Base-by-base conservation (phyloP, 2,797 vertebrate genomes). In the Spea hammondii region DNA sequence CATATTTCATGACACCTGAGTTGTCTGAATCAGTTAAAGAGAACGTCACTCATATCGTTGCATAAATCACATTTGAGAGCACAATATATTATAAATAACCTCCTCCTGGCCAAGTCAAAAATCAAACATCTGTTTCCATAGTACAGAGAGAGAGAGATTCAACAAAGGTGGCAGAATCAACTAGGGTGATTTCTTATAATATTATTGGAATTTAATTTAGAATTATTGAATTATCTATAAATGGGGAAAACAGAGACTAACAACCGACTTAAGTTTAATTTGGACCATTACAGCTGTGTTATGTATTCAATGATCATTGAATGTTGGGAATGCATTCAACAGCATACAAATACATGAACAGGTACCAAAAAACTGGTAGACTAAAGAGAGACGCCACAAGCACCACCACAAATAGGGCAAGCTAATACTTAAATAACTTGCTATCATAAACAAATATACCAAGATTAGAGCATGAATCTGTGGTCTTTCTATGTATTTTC, bases 41-140 rank as follows among this genome's bases (percentile, higher is more conserved):
- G n/a, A 32, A 65, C 70, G 69, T 62, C 68, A 71, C 60, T 71
- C 76, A 55, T 5, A 32, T 50, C 32, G 66, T 53, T 50, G 3
- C 70, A 68, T 54, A 65, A 70, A 78, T 71, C 68, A 78, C 57
- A 71, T 71, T 69, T 65, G 32, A 4, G 8, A 13, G 49, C 57
- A 78, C 32, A 55, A 54, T 77, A n/a, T 64, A 71, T 71, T 77
- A 71, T 57, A 53, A 71, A 78, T 59, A 70, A 70, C 49, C 49
- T 55, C 54, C 53, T 78, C 14, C 50, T 13, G 17, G 67, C 48
- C 14, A 62, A 77, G 32, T 71, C 17, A 8, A 49, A 53, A 77
- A 77, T 64, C 14, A 50, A 67, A 55, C 49, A 65, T n/a, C 50
- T 46, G 60, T 70, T 65, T 65, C 45, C 8, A 54, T 5, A 55